These are phyloP conservation scores for Pemphigus obesinymphae DNA, from an alignment of 1,140 invertebrate genomes.

Conservation along the genomic window DNA sequence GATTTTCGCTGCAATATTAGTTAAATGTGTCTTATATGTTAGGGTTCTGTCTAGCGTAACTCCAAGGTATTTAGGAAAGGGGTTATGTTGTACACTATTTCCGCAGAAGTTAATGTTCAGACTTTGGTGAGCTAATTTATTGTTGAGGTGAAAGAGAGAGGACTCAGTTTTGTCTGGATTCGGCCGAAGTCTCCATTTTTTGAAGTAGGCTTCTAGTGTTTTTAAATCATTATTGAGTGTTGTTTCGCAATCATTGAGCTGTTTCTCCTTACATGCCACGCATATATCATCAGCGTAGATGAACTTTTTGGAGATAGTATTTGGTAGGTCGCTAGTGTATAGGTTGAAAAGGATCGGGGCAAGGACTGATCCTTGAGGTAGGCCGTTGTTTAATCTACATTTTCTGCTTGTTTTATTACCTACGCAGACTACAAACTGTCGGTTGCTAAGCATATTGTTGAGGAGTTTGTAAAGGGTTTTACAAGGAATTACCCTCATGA, in stretches of 20 bases:
- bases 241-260: background rate
- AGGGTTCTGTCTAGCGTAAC: no score
- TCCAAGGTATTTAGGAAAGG: no score
- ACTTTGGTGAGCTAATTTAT: no score
- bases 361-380: conserved; percentile 5
- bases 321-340: background rate
- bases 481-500: background rate
- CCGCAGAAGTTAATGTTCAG: no score
- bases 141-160: no score
- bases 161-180: no score
- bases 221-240: background rate
- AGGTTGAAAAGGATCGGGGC: no score
- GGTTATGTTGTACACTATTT: no score
- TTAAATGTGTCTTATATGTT: no score
- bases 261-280: background rate
- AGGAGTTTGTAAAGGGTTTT: background rate
- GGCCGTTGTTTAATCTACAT: conserved; percentile 38
- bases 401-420: conserved; percentile 38
- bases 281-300: conserved; percentile 27
- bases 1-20: no score
- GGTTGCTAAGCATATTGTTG: conserved; percentile 39
- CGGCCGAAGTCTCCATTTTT: no score
- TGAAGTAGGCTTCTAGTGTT: background rate
- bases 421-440: conserved; percentile 29
- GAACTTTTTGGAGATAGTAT: conserved; percentile 3